Evolutionary conservation across 2,113 vertebrate species (phyloP), one percentile per base, ranked within the genome.

Genomic region (Lagenorhynchus albirostris): DNA sequence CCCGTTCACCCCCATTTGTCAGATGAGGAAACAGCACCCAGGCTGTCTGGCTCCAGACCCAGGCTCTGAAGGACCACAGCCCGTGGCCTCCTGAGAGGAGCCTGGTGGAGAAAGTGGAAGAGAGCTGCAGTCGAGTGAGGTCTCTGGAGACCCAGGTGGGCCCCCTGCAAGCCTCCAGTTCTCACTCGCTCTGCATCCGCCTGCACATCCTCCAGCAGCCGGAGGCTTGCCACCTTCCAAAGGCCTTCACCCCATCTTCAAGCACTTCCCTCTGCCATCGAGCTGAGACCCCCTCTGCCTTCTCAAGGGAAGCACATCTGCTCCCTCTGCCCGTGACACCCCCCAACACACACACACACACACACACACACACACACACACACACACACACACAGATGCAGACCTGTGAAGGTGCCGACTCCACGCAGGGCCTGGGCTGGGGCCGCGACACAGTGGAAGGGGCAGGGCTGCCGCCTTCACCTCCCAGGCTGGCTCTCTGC

Each of bases 151-250:
- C 36, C 6, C 18, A 6, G 50, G 80, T 9, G 25, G n/a, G 18
- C 47, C 29, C 31, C n/a, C 33, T 33, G 33, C 25, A 13, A 55
- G 81, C 58, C 38, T 36, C 62, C 36, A 6, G 29, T 21, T 21
- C 31, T 38, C 73, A 21, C 33, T 4, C 3, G 1, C 53, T 76
- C 50, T 31, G 62, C 53, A 6, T 10, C 38, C 41, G 26, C 20
- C 29, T 12, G 2, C n/a, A 77, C 29, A 1, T 1, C 1, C 1
- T 25, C 6, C n/a, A 25, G 62, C 4, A 33, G 47, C 1, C 0
- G 50, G 41, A 79, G 53, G n/a, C 71, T 90, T 67, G 14, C 38
- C 3, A 15, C 33, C 29, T 33, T 3, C 26, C 36, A 60, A 29
- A 33, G 67, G 25, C 63, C 63, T 36, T 79, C 5, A 11, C 29